These are phyloP conservation scores for Periparus ater DNA, from an alignment of 2,797 vertebrate genomes.

Conservation along the genomic window DNA sequence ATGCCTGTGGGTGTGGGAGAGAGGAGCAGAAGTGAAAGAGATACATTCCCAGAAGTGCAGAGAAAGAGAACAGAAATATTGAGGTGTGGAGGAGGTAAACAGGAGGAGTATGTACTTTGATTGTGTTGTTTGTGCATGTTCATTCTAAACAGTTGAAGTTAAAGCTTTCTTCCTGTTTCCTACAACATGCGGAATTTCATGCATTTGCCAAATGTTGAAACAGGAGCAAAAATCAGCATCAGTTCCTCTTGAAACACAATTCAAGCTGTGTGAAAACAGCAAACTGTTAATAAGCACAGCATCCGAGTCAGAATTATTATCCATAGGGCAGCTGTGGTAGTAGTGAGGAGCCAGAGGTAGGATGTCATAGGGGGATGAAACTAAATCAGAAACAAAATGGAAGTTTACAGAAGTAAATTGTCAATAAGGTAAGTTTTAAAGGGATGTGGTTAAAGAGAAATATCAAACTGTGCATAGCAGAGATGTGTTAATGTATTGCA, in stretches of 20 bases:
- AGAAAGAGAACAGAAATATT: slow-evolving; percentile 25
- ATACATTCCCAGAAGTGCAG: not conserved
- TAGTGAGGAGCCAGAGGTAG: not conserved
- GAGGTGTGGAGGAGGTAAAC: slow-evolving; percentile 25
- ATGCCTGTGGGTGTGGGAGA: slow-evolving; percentile 42
- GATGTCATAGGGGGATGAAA: not conserved
- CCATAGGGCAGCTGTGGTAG: not conserved
- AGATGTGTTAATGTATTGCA: not conserved
- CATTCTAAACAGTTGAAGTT: not conserved
- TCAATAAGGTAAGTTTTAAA: slow-evolving; percentile 13
- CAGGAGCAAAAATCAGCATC: slow-evolving; percentile 7
- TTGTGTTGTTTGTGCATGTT: not conserved
- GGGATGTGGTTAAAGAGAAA: slow-evolving; percentile 12
- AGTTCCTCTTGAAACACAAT: not conserved
- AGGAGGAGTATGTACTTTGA: not conserved
- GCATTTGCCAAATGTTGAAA: slow-evolving; percentile 8
- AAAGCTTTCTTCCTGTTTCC: slow-evolving; percentile 34
- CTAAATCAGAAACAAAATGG: not conserved
- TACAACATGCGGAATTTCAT: not conserved
- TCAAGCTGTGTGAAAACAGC: not conserved
- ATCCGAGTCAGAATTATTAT: not conserved
- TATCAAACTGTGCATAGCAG: not conserved
- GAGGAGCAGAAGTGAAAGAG: not conserved
- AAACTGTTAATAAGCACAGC: not conserved
- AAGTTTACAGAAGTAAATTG: not conserved